These are phyloP conservation scores for Cydia amplana DNA, from an alignment of 1,140 invertebrate species.

Conservation along the genomic window DNA sequence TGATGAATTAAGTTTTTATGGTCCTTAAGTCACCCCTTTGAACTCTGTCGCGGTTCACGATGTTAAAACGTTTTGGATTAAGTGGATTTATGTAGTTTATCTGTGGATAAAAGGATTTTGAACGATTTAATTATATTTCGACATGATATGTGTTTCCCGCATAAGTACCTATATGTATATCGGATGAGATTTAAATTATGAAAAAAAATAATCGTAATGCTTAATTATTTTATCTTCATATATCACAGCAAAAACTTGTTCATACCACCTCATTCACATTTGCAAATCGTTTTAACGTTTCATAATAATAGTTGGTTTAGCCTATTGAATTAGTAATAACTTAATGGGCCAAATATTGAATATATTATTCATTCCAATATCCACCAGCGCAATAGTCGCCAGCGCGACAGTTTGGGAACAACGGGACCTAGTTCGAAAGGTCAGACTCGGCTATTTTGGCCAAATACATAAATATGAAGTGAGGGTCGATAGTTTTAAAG, in stretches of 20 bases:
- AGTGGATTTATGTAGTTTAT: neutral
- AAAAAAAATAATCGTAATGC: too few species aligned
- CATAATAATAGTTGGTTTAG: neutral
- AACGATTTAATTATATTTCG: neutral
- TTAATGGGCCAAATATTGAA: conserved; percentile 15
- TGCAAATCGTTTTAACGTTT: neutral
- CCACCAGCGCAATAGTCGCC: neutral
- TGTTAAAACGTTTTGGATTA: conserved; percentile 1
- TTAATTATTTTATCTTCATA: too few species aligned
- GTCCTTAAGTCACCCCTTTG: neutral
- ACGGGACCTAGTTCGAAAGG: conserved; percentile 25
- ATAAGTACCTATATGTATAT: too few species aligned
- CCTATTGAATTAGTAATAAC: conserved; percentile 17
- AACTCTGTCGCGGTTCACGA: conserved; percentile 7
- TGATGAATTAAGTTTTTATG: neutral
- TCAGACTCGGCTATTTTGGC: conserved; percentile 23
- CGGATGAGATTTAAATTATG: too few species aligned
- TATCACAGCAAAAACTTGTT: too few species aligned
- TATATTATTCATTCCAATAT: conserved; percentile 30
- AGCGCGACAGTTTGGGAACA: neutral
- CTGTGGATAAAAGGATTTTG: neutral
- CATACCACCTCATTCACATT: neutral
- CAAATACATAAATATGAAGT: neutral
- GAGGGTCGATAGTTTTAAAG: conserved; percentile 13
- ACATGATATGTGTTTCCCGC: neutral